A percentile compares a stretch with the other conserved stretches of the same genome.
phyloP scores from a whole-genome alignment of 2,113 vertebrate species.

The Leptocoma aspasia region DNA sequence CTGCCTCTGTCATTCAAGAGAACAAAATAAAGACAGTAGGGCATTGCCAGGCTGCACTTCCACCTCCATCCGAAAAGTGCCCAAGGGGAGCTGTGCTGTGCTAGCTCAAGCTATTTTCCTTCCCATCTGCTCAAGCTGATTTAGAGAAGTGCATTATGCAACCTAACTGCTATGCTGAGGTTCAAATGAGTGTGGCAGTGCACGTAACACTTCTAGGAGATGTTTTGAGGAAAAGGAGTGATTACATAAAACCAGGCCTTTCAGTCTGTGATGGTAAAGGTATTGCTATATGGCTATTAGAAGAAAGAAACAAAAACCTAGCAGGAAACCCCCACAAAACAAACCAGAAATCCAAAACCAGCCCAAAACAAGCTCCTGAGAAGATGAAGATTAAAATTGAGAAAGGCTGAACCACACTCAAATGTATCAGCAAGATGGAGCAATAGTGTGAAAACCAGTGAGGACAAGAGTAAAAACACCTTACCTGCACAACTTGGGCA shows the following conservation, averaged over 20 bases:
- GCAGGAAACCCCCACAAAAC: not conserved
- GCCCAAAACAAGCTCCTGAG: not conserved
- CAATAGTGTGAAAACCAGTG: not conserved
- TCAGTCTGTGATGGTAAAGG: not conserved
- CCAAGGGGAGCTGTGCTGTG: not conserved
- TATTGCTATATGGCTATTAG: not conserved
- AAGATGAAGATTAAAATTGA: not conserved
- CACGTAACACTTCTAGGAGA: not conserved
- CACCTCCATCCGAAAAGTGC: conserved; percentile 33
- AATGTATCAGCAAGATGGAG: not conserved
- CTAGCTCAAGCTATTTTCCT: conserved; percentile 36
- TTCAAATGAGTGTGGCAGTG: not conserved
- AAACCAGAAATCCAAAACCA: not conserved
- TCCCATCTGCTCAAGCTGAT: conserved; percentile 37
- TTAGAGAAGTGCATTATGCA: conserved; percentile 15
- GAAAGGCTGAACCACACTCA: not conserved
- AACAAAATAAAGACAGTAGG: conserved; percentile 30
- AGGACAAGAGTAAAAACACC: not conserved
- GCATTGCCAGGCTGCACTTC: not conserved
- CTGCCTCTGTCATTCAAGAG: not conserved
- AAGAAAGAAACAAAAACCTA: not conserved
- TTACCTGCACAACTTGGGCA: not conserved
- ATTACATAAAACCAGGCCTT: not conserved
- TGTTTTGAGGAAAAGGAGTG: not conserved
- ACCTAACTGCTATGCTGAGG: not conserved